These are phyloP conservation scores for Umimayanthus kanabou DNA, from an alignment of 92 coral and sea anemone species.

Conservation along the genomic window DNA sequence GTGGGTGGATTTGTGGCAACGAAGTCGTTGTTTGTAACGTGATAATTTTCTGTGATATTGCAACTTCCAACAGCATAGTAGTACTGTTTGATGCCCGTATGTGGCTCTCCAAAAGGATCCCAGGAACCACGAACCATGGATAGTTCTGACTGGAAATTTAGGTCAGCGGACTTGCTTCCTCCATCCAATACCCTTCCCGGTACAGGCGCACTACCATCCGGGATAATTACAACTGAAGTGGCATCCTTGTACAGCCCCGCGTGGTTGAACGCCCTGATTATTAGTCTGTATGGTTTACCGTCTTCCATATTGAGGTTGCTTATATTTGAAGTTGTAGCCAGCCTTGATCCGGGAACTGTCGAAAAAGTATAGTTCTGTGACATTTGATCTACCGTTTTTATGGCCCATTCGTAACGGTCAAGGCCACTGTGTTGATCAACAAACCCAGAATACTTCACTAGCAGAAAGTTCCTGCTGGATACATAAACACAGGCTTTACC, in stretches of 20 bases:
- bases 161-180: slow-evolving; percentile 51
- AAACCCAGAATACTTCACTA: slow-evolving; percentile 78
- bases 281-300: slow-evolving; percentile 66
- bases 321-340: slow-evolving; percentile 71
- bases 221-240: slow-evolving; percentile 72
- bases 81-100: slow-evolving; percentile 82
- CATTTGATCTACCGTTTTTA: slow-evolving; percentile 48
- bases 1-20: slow-evolving; percentile 66
- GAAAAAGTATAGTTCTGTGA: slow-evolving; percentile 56
- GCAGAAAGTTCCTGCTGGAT: slow-evolving; percentile 53
- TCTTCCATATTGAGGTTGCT: slow-evolving; percentile 64
- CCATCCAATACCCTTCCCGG: slow-evolving; percentile 84
- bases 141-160: slow-evolving; percentile 77
- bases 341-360: slow-evolving; percentile 66
- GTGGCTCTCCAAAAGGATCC: slow-evolving; percentile 72
- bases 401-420: slow-evolving; percentile 76
- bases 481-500: slow-evolving; percentile 73
- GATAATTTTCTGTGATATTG: slow-evolving; percentile 73
- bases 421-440: slow-evolving; percentile 87
- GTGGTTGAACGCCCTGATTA: slow-evolving; percentile 80
- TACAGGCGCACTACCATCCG: slow-evolving; percentile 77
- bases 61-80: slow-evolving; percentile 94
- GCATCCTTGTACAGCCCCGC: slow-evolving; percentile 81
- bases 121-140: slow-evolving; percentile 80
- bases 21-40: slow-evolving; percentile 81